Percentiles rank a stretch among this genome's conserved stretches.
Conservation (phyloP, 2,797 vertebrate genomes). For the Salarias fasciatus region DNA sequence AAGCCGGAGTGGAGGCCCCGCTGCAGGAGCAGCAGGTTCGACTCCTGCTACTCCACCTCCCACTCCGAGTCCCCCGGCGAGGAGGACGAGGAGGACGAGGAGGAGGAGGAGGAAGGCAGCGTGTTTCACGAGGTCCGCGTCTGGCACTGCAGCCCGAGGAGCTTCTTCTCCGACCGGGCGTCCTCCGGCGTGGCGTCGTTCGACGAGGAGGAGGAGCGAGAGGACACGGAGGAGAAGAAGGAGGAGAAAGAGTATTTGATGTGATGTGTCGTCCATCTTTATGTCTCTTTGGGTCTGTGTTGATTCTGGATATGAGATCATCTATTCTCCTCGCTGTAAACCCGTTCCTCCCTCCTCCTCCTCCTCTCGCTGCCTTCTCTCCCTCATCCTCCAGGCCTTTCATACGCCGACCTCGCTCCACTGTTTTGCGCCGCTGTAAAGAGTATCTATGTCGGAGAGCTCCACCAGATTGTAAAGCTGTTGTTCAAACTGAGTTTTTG, state of each 20-base stretch:
- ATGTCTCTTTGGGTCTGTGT: conserved; percentile 60
- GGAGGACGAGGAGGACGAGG: conserved; percentile 84
- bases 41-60: conserved; percentile 91
- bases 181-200: conserved; percentile 93
- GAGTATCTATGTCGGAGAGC: conserved; percentile 48
- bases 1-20: conserved; percentile 83
- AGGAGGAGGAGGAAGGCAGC: conserved; percentile 81
- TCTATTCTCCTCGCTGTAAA: conserved; percentile 52
- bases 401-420: conserved; percentile 39
- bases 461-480: conserved; percentile 73
- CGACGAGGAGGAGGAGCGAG: conserved; percentile 85
- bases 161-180: conserved; percentile 89
- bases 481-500: conserved; percentile 78
- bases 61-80: conserved; percentile 90
- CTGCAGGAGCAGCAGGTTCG: conserved; percentile 88
- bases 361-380: conserved; percentile 38
- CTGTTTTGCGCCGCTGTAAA: conserved; percentile 55
- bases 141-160: conserved; percentile 81
- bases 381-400: conserved; percentile 49
- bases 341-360: conserved; percentile 30
- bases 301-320: conserved; percentile 66
- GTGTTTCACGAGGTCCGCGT: conserved; percentile 79
- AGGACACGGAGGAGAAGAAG: conserved; percentile 80
- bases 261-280: conserved; percentile 73
- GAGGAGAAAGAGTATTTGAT: conserved; percentile 72